Evolutionary conservation across 2,797 vertebrate species (phyloP), one percentile per base, ranked within the genome.

Genomic region (Calcarius lapponicus): DNA sequence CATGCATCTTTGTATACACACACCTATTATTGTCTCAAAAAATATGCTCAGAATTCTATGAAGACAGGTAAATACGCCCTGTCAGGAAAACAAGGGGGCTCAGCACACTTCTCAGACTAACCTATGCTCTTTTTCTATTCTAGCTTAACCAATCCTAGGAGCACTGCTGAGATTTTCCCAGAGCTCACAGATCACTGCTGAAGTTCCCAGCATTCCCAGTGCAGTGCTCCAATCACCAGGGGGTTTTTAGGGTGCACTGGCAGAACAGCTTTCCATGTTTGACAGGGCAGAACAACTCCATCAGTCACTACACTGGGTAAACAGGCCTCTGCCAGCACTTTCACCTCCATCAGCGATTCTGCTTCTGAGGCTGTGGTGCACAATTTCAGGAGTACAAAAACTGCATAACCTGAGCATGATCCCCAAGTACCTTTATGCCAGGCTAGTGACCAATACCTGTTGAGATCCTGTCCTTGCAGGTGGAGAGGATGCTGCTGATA

Each of bases 401-500:
- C 24, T 22, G 17, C 69, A 48, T 5, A 40, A 61, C 16, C 61
- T 29, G 45, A 61, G 40, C 61, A 17, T 0, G 36, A 54, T 10
- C 60, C 42, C 25, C 45, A 42, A 14, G 50, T 38, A 50, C 53
- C 48, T 65, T 47, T 13, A 25, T 25, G 62, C 22, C 26, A 70
- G 25, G 57, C 36, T 0, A 92, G 13, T 10, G 60, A 72, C 14
- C 57, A 83, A 31, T 93, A 99, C 99, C 99, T 99, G 98, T 96
- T 98, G 80, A 99, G 96, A 71, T 99, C 99, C 96, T 99, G 99
- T 43, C 99, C 99, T 40, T 99, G 99, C 50, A 98, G 93, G 85
- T 99, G 98, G 61, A 98, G 98, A 10, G 99, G 99, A 83, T 99
- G 99, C 93, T 99, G 99, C 97, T 99, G 99, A 93, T 99, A 99